Evolutionary conservation across 2,888 invertebrate genomes (phyloP), one percentile per base, ranked within the genome.

Genomic region (Lysandra coridon): DNA sequence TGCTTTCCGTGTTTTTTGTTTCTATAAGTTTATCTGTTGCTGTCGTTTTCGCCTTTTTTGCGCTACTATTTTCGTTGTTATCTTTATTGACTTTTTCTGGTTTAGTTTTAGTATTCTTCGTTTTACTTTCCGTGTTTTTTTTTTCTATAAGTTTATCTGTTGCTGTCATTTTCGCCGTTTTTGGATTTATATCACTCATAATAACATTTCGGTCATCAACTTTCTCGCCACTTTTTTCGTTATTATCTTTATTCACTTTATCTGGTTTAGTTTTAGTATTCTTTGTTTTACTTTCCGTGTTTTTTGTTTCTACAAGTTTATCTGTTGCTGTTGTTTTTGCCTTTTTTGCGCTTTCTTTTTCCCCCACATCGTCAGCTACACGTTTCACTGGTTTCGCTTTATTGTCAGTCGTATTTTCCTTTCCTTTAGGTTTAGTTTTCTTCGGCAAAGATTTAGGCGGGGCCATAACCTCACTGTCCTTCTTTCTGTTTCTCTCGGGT

Each of bases 361-460:
- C 23, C 1, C 17, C 12, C 2, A 23, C 14, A 44, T 62, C 57
- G 14, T 74, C 60, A 14, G 60, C 73, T 17, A 37, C 12, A 23
- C 79, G 73, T 79, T 79, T 79, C 4, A 75, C 74, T 6, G 79
- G 12, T 30, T 79, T 79, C 37, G 40, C 7, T 23, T 80, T 78
- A 80, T 84, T 85, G 4, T 83, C 83, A n/a, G 75, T 81, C 14
- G 75, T 80, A 83, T 85, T 85, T 12, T 84, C 86, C 73, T 88
- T 87, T 0, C 83, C 85, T 83, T 87, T 89, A 64, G 84, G 81
- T 82, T 89, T 91, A 37, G 17, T 49, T 75, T 89, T 92, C 82
- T 90, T 93, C 0, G 92, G 92, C 1, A 91, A 73, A 4, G 86
- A 81, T 81, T 90, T 92, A 0, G 93, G 93, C 0, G 93, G 93